Conservation (phyloP, 2,888 invertebrate species). For the Notodonta ziczac region DNA sequence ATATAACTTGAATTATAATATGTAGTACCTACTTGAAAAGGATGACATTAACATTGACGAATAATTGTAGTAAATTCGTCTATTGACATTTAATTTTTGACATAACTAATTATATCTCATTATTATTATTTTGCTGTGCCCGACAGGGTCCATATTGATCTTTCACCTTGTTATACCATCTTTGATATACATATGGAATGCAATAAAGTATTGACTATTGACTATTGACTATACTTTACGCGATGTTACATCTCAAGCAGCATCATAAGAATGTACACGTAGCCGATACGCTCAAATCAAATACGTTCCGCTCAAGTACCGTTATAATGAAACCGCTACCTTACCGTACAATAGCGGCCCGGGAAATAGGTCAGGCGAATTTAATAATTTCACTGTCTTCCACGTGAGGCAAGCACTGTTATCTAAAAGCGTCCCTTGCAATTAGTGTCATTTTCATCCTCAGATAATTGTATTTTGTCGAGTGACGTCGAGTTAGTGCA, state of each 20-base stretch:
- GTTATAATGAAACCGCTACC: slow-evolving; percentile 1
- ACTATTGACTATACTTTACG: too few relatives aligned
- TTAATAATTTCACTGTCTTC: slow-evolving; percentile 50
- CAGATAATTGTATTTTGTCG: slow-evolving; percentile 24
- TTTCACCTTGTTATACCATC: too few relatives aligned
- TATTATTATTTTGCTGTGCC: too few relatives aligned
- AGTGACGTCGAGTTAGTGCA: slow-evolving; percentile 17
- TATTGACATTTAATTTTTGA: too few relatives aligned
- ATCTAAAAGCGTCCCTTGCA: slow-evolving; percentile 38
- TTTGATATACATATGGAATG: too few relatives aligned
- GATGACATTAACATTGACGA: too few relatives aligned
- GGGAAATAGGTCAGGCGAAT: slow-evolving; percentile 56
- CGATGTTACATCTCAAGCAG: background rate
- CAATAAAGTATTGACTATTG: too few relatives aligned
- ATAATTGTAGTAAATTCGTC: too few relatives aligned
- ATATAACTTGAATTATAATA: too few relatives aligned
- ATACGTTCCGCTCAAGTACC: background rate
- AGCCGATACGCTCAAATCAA: background rate
- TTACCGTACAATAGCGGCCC: slow-evolving; percentile 8
- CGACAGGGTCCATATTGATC: too few relatives aligned
- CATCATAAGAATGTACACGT: background rate
- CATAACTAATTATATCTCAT: too few relatives aligned
- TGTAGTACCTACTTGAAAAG: too few relatives aligned
- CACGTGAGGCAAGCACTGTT: slow-evolving; percentile 33
- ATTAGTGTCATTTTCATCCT: slow-evolving; percentile 45